These are phyloP conservation scores for Anagyrus pseudococci DNA, from an alignment of 2,888 invertebrate species.

Conservation along the genomic window DNA sequence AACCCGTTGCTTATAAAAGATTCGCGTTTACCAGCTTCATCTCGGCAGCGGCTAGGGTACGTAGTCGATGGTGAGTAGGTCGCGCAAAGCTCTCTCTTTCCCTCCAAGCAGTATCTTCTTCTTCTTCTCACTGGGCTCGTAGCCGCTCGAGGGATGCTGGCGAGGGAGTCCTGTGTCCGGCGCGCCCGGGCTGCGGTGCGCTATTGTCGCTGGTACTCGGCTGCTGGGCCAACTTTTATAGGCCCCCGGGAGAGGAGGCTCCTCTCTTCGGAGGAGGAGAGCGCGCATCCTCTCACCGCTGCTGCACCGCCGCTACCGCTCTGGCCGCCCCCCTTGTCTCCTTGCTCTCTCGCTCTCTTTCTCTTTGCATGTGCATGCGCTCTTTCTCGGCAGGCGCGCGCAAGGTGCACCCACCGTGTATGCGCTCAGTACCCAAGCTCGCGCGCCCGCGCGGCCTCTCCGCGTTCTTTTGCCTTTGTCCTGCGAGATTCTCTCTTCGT, in stretches of 20 bases:
- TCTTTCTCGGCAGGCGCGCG: neutral
- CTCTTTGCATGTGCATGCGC: neutral
- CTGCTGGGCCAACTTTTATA: constrained; percentile 16
- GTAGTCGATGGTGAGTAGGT: too few relatives aligned
- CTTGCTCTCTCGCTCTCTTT: neutral
- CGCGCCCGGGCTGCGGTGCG: constrained; percentile 4
- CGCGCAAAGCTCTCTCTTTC: too few relatives aligned
- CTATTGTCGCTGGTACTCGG: constrained; percentile 9
- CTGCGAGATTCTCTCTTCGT: too few relatives aligned
- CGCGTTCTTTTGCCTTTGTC: too few relatives aligned
- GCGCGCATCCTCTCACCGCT: neutral
- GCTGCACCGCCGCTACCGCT: constrained; percentile 4
- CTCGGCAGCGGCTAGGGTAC: neutral
- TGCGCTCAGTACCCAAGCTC: neutral
- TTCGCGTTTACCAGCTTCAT: constrained; percentile 27
- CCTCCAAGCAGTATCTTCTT: too few relatives aligned
- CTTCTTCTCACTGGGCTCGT: too few relatives aligned
- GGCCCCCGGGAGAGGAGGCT: neutral
- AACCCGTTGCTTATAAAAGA: too few relatives aligned
- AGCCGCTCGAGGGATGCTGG: too few relatives aligned
- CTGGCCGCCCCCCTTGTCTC: neutral
- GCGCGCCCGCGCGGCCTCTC: too few relatives aligned
- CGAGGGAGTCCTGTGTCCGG: too few relatives aligned
- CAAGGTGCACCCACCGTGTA: neutral
- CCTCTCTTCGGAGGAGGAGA: neutral